Evolutionary conservation across 1,140 invertebrate genomes (phyloP), one percentile per base, ranked within the genome.

Genomic region (Idris sp.): DNA sequence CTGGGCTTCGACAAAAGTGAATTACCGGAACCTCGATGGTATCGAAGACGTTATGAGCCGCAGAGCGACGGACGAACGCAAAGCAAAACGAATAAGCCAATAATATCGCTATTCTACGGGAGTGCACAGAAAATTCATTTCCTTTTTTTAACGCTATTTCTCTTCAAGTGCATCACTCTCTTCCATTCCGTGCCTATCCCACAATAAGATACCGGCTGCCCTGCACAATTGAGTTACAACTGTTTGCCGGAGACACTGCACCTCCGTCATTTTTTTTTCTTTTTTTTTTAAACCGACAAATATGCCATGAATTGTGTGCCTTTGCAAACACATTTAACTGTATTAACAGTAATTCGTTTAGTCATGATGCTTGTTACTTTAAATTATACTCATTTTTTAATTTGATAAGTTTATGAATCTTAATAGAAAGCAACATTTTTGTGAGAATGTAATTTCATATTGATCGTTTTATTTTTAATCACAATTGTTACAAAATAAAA

Each of bases 11-110:
- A 73, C 48, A 58, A 83, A 82, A 83, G 77, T 79, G 78, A 85
- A 82, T 83, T 85, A 81, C 78, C 77, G 76, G 54, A 76, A 79
- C 74, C 77, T 64, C 72, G 76, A 78, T 53, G 59, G 69, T 80
- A 78, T 79, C 78, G 73, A 59, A 79, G 79, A 81, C 75, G 76
- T 79, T 80, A 77, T 72, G 78, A 72, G 65, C 74, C 56, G 69
- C 53, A 56, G 41, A 64, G 36, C 58, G 54, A 71, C 71, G 51
- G 59, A 68, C 41, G 36, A 64, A 77, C 61, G 77, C 62, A 58
- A 73, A 77, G 76, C 46, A 79, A 79, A 81, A 80, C 76, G 83
- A 81, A 85, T 86, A 87, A 87, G 79, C 78, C 83, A 86, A 87
- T 87, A 86, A 85, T 81, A 83, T 80, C 77, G 76, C 76, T 76